Evolutionary conservation across 2,888 invertebrate species (phyloP).

Genomic region (Monochamus alternatus): DNA sequence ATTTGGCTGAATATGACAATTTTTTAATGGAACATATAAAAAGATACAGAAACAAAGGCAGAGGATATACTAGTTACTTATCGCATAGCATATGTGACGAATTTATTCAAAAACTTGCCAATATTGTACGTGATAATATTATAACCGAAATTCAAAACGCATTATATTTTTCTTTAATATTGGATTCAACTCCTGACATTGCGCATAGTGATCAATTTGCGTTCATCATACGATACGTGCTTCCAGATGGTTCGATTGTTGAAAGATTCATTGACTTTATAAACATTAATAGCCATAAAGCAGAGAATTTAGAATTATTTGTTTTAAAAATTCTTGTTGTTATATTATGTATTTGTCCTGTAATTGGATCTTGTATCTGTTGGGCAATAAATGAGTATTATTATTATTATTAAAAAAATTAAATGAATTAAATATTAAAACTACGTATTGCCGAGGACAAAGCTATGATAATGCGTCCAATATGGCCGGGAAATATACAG

Average conservation of each 20-base stretch:
- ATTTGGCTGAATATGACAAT: conserved; percentile 19
- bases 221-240: conserved; percentile 28
- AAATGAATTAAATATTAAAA: neutral
- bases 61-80: neutral
- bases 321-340: too few relatives aligned
- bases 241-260: neutral
- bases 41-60: neutral
- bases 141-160: conserved; percentile 19
- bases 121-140: neutral
- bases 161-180: conserved; percentile 26
- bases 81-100: conserved; percentile 16
- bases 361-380: too few relatives aligned
- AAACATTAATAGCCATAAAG: too few relatives aligned
- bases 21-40: conserved; percentile 16
- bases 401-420: too few relatives aligned
- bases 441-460: neutral
- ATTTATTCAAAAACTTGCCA: conserved; percentile 6
- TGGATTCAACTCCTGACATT: conserved; percentile 21
- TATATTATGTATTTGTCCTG: too few relatives aligned
- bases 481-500: conserved; percentile 4
- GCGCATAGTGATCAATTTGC: conserved; percentile 24
- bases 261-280: conserved; percentile 30
- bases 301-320: neutral
- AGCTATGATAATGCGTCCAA: neutral
- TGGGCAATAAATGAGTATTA: too few relatives aligned